Evolutionary conservation across 1,140 invertebrate genomes (phyloP).

Genomic region (Phthorimaea operculella): DNA sequence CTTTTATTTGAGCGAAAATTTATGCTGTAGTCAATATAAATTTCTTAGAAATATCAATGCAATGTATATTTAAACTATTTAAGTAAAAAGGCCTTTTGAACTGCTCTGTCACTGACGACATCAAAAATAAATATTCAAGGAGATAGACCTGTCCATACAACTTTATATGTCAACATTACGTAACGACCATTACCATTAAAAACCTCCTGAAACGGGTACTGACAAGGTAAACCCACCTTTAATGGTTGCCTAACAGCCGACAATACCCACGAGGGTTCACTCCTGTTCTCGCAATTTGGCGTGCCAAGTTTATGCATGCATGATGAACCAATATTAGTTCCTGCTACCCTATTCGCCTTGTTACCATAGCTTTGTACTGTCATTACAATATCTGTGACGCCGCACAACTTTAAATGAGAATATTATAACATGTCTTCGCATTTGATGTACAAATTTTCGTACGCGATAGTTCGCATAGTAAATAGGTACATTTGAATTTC

Average conservation of each 20-base stretch:
- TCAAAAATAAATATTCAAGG: too few relatives aligned
- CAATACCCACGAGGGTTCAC: neutral
- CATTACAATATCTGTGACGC: constrained; percentile 47
- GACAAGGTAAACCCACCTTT: neutral
- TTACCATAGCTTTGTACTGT: constrained; percentile 35
- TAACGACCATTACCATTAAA: neutral
- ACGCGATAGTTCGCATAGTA: neutral
- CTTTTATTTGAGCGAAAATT: too few relatives aligned
- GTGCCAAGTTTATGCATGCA: constrained; percentile 42
- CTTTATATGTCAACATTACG: too few relatives aligned
- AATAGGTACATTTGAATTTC: neutral
- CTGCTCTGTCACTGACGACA: too few relatives aligned
- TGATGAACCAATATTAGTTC: constrained; percentile 49
- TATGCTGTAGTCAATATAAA: too few relatives aligned
- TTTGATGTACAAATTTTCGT: neutral
- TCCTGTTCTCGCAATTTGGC: neutral
- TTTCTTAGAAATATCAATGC: too few relatives aligned
- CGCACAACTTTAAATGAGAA: neutral
- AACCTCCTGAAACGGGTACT: neutral
- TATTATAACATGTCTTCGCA: neutral
- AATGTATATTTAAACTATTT: too few relatives aligned
- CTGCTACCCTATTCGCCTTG: constrained; percentile 22
- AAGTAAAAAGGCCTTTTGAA: too few relatives aligned
- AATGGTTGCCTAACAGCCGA: constrained; percentile 1
- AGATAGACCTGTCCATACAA: too few relatives aligned